Evolutionary conservation across 2,888 invertebrate species (phyloP).

Genomic region (Thumatha senex): DNA sequence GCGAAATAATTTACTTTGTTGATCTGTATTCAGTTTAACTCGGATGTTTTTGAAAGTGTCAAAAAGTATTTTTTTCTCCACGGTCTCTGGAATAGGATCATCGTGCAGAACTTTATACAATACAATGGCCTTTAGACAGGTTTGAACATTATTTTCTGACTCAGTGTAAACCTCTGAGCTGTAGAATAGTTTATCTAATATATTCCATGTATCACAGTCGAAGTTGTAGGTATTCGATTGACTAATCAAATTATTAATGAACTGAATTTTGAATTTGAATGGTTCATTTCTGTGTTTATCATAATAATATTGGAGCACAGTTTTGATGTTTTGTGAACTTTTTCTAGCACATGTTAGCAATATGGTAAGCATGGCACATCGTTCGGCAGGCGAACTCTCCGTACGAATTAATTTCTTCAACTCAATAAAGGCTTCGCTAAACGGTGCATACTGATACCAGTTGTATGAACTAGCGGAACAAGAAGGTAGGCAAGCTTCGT

Average conservation of each 20-base stretch:
- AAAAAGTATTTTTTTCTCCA: slow-evolving; percentile 56
- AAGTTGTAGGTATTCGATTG: slow-evolving; percentile 44
- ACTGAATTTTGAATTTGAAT: slow-evolving; percentile 56
- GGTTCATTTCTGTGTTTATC: slow-evolving; percentile 67
- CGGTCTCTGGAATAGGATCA: slow-evolving; percentile 50
- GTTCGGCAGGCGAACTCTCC: slow-evolving; percentile 51
- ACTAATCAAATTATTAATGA: slow-evolving; percentile 50
- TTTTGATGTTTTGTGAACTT: slow-evolving; percentile 45
- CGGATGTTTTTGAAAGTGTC: slow-evolving; percentile 42
- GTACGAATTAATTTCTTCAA: slow-evolving; percentile 53
- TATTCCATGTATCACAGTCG: slow-evolving; percentile 53
- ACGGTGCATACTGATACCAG: slow-evolving; percentile 62
- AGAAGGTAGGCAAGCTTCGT: background rate
- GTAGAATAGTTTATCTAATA: slow-evolving; percentile 59
- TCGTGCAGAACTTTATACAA: slow-evolving; percentile 53
- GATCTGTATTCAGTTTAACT: slow-evolving; percentile 42
- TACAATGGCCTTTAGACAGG: slow-evolving; percentile 53
- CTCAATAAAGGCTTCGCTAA: slow-evolving; percentile 51
- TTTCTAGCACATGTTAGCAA: slow-evolving; percentile 48
- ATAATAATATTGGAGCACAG: slow-evolving; percentile 52
- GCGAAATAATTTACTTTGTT: slow-evolving; percentile 55
- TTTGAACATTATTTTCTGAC: slow-evolving; percentile 53
- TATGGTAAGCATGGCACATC: slow-evolving; percentile 51
- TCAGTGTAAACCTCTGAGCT: slow-evolving; percentile 66
- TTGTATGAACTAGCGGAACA: slow-evolving; percentile 32